A percentile compares a stretch with the other conserved stretches of the same genome.
These are phyloP conservation scores for Rhimphoctona megacephalus DNA, from an alignment of 2,888 invertebrate genomes.

Conservation along the genomic window DNA sequence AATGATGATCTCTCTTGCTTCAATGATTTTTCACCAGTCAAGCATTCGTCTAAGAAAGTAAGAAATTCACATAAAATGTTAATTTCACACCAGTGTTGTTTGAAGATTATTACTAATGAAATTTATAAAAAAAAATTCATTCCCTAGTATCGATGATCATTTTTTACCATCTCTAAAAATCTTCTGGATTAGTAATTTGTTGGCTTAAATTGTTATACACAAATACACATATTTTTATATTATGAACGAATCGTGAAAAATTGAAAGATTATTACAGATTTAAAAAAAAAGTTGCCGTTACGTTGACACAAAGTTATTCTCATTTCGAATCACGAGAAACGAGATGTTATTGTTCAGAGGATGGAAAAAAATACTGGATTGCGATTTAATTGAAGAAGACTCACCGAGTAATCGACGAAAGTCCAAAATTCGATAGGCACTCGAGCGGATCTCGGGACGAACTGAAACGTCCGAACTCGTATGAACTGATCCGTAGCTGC, in stretches of 20 bases:
- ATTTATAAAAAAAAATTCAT: background rate
- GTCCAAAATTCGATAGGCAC: slow-evolving; percentile 69
- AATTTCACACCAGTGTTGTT: no score
- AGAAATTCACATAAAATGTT: background rate
- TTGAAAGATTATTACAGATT: background rate
- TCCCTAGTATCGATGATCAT: background rate
- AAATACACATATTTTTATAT: background rate
- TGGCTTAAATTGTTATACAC: background rate
- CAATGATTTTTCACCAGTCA: background rate
- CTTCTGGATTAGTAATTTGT: background rate
- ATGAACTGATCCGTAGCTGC: slow-evolving; percentile 70
- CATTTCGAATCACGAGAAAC: background rate
- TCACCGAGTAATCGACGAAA: slow-evolving; percentile 66
- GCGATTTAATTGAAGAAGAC: slow-evolving; percentile 32
- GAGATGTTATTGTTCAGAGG: background rate
- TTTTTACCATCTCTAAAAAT: background rate
- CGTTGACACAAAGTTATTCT: background rate
- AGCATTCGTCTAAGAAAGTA: background rate
- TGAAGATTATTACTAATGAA: no score
- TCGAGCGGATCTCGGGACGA: slow-evolving; percentile 75
- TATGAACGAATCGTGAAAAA: background rate
- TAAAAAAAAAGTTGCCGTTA: background rate
- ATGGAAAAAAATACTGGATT: background rate
- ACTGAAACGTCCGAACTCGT: slow-evolving; percentile 74
- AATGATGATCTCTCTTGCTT: no score